Base-by-base conservation (phyloP, 2,888 invertebrate genomes). In the Tenodera sinensis region DNA sequence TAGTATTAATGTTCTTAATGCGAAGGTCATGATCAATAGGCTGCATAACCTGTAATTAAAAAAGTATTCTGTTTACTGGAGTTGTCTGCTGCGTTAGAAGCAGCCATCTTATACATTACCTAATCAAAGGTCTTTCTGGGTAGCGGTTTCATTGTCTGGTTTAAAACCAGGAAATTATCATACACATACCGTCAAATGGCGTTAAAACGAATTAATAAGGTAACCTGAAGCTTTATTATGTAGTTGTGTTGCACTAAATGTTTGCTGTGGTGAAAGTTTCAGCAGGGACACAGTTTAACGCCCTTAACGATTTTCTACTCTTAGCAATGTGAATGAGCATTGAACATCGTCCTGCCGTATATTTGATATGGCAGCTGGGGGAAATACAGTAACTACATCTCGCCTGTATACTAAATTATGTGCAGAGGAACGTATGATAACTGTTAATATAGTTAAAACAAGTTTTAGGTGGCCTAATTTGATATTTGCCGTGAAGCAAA, bases 201-300 rank as follows among this genome's bases (percentile, higher is more conserved):
- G 96, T 97, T 98, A 97, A 98, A 98, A 97, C 97, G 98, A 97
- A 98, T 98, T 96, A 98, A 98, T 96, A 98, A 98, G 97, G 97
- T 97, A 89, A 90, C 81, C 87, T 83, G 83, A 28, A 83, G 71
- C 81, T 87, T 89, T 88, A 87, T 71, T 86, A 86, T 89, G 90
- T 88, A 88, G 90, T 91, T 91, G 90, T 91, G 90, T 90, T 87
- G 90, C 90, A 90, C 90, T 90, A 91, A 90, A 90, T 91, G 91
- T 91, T 91, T 91, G 88, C 90, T 42, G 71, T 90, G 91, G 91
- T 90, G 91, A 91, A 91, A 87, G 83, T 42, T 71, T 87, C 20
- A 83, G 91, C 90, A 91, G 89, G 91, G 91, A 91, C 92, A 91
- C 90, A 91, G 92, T 93, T 93, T 93, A 94, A 94, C 94, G 94